A percentile compares a stretch with the other conserved stretches of the same genome.
Evolutionary conservation across 2,888 invertebrate genomes (phyloP).

Genomic region (Perithous albicinctus): DNA sequence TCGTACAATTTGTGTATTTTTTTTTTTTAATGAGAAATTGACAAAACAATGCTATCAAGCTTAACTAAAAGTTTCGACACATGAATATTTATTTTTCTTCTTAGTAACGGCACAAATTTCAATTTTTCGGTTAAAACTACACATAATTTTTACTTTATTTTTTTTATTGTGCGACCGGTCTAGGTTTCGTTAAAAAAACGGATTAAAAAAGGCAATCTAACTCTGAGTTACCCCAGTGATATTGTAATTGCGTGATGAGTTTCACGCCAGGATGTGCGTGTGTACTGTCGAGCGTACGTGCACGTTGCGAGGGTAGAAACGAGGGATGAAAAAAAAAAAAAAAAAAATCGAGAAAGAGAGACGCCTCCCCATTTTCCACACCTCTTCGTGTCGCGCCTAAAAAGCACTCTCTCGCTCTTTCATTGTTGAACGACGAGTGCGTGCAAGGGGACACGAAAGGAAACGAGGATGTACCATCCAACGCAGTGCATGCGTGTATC

Average conservation of each 20-base stretch:
- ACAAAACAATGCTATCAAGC: too few relatives aligned
- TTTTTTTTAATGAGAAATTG: too few relatives aligned
- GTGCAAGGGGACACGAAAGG: slow-evolving; percentile 30
- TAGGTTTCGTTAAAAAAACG: neutral
- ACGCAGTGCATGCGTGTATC: slow-evolving; percentile 26
- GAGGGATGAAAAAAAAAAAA: slow-evolving; percentile 13
- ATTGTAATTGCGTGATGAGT: slow-evolving; percentile 60
- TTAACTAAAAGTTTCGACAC: too few relatives aligned
- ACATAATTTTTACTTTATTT: too few relatives aligned
- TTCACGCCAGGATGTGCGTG: slow-evolving; percentile 37
- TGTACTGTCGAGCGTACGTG: slow-evolving; percentile 19
- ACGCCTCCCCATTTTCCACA: slow-evolving; percentile 40
- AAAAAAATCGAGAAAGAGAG: neutral
- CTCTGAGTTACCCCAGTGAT: slow-evolving; percentile 5
- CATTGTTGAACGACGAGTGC: slow-evolving; percentile 61
- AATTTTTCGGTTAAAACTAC: too few relatives aligned
- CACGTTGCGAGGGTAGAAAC: neutral
- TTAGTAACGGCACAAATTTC: too few relatives aligned
- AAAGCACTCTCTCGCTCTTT: slow-evolving; percentile 47
- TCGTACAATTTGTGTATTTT: too few relatives aligned
- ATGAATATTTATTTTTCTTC: too few relatives aligned
- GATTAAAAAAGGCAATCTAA: neutral
- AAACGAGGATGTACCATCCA: slow-evolving; percentile 50
- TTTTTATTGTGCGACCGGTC: neutral
- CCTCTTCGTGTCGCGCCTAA: slow-evolving; percentile 45